Base-by-base conservation (phyloP, 2,888 invertebrate species). In the Eupeodes latifasciatus region DNA sequence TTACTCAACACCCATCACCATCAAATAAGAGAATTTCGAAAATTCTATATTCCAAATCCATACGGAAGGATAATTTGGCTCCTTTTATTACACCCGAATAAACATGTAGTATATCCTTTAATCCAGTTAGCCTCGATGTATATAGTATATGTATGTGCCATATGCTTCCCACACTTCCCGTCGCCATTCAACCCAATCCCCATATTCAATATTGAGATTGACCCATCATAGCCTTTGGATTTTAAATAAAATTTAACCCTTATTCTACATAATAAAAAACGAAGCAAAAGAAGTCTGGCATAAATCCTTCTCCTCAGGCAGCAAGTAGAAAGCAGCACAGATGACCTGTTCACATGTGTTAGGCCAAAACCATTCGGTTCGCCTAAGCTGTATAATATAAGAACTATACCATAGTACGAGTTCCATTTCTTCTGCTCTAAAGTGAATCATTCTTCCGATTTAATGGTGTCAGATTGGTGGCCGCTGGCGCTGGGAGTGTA, bases 71-170 rank as follows among this genome's bases (percentile, higher is more conserved):
- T 88, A 88, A 88, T 88, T 88, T 88, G 85, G 64, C 88, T 88
- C 89, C 89, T 89, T 89, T 89, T 85, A 89, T 89, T 85, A 89
- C 89, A 89, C 81, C 85, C 85, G 89, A 89, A 85, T 89, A 89
- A 89, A 85, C 89, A 89, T 89, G 79, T 89, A 85, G 85, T 82
- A 89, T 81, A 89, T 89, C 89, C 85, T 72, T 85, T 89, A 85
- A 89, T 89, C 89, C 89, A 89, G 89, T 89, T 89, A 89, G 85
- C 78, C 79, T 82, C 61, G 82, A 61, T 82, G 40, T 40, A 40
- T 9, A 9, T 3, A 40, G 40, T 40, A 40, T 40, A 40, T 5
- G 81, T 40, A 5, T 40, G 81, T 85, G 79, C 85, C 85, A 85
- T 89, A 75, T 85, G 89, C 77, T 66, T 36, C 67, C 78, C 72